Conservation (phyloP, 2,888 invertebrate species). For the Lasioglossum zephyrum region DNA sequence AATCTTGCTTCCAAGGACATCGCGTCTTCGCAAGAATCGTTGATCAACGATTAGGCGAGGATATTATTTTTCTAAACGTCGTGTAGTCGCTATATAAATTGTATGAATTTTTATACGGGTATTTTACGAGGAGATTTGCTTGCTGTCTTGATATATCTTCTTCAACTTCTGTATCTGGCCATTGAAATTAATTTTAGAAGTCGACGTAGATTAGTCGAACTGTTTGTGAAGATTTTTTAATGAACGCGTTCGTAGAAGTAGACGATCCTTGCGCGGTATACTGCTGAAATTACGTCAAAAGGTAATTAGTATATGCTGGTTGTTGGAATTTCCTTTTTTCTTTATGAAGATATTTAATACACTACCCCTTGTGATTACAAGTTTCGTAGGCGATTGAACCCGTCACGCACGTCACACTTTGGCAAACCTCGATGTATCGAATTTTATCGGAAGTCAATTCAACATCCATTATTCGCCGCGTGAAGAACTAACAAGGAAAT, state of each 20-base stretch:
- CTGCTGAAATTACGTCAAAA: background rate
- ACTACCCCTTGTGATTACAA: background rate
- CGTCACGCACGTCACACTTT: background rate
- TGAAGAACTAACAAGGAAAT: slow-evolving; percentile 52
- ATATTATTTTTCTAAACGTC: background rate
- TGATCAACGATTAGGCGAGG: slow-evolving; percentile 62
- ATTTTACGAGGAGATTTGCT: slow-evolving; percentile 13
- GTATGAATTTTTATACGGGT: slow-evolving; percentile 7
- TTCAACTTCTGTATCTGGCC: background rate
- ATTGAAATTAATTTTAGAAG: background rate
- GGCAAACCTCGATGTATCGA: slow-evolving; percentile 39
- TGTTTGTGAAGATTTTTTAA: background rate
- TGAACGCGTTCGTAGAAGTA: background rate
- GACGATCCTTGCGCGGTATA: background rate
- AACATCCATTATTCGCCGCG: slow-evolving; percentile 52
- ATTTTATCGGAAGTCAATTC: slow-evolving; percentile 57
- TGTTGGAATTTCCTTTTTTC: no score
- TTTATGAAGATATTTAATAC: no score
- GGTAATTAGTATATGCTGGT: background rate
- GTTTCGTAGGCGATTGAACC: background rate
- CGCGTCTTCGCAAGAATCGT: slow-evolving; percentile 76
- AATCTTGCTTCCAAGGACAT: slow-evolving; percentile 72
- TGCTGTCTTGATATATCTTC: slow-evolving; percentile 10
- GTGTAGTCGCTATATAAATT: slow-evolving; percentile 17
- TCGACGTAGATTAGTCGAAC: background rate